Evolutionary conservation across 2,797 vertebrate genomes (phyloP).

Genomic region (Serranus cabrilla): DNA sequence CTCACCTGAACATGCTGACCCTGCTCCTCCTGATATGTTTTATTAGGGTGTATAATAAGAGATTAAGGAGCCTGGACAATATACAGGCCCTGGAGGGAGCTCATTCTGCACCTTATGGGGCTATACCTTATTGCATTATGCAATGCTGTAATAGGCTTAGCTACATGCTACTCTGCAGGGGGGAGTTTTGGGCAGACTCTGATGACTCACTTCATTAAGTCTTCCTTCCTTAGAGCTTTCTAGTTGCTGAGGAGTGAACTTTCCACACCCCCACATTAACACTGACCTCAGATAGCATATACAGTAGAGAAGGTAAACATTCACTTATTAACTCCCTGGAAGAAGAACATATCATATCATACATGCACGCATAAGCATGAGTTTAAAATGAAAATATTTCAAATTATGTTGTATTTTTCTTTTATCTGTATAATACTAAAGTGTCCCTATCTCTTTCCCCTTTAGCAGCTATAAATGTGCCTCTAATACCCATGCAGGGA

Average conservation of each 20-base stretch:
- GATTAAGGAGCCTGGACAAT: slow-evolving; percentile 58
- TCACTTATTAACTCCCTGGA: neutral
- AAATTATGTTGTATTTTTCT: neutral
- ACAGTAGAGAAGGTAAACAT: slow-evolving; percentile 9
- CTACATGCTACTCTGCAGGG: slow-evolving; percentile 51
- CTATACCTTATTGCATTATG: slow-evolving; percentile 75
- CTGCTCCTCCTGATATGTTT: slow-evolving; percentile 26
- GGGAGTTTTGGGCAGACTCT: slow-evolving; percentile 51
- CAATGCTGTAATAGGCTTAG: slow-evolving; percentile 76
- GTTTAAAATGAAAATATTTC: neutral
- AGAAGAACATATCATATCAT: neutral
- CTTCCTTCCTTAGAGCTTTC: slow-evolving; percentile 64
- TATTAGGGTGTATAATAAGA: slow-evolving; percentile 59
- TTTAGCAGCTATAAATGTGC: neutral
- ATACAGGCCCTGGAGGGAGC: slow-evolving; percentile 41
- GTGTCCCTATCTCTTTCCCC: neutral
- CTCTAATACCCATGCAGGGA: slow-evolving; percentile 1
- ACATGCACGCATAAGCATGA: neutral
- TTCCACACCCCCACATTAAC: slow-evolving; percentile 51
- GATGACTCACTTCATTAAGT: slow-evolving; percentile 78
- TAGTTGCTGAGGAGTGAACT: slow-evolving; percentile 68
- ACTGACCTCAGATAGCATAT: slow-evolving; percentile 28
- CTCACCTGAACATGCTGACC: slow-evolving; percentile 48
- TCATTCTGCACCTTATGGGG: slow-evolving; percentile 64
- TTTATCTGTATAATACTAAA: neutral